Percentiles rank a stretch among this genome's conserved stretches.
Evolutionary conservation across 2,888 invertebrate genomes (phyloP).

Genomic region (Sipha maydis): DNA sequence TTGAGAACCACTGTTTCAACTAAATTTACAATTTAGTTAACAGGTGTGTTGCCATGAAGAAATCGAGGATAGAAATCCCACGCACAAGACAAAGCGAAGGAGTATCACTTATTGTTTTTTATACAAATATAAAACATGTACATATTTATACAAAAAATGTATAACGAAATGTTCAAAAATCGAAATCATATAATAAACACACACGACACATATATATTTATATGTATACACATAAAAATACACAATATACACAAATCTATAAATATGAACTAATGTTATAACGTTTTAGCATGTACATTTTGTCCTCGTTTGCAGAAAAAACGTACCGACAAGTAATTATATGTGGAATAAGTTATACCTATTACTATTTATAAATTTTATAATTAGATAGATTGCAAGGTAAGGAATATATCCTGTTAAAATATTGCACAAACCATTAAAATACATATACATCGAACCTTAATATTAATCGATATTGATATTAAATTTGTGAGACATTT

Average conservation of each 20-base stretch:
- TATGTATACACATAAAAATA: background rate
- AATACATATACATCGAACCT: slow-evolving; percentile 35
- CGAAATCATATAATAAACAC: background rate
- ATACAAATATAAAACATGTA: background rate
- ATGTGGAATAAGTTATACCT: no score
- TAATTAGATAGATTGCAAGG: slow-evolving; percentile 19
- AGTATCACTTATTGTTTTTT: background rate
- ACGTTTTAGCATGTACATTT: background rate
- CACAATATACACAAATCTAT: no score
- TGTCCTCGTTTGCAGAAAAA: background rate
- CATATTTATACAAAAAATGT: no score
- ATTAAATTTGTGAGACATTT: background rate
- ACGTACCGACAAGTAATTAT: background rate
- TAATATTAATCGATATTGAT: background rate
- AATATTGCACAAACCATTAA: background rate
- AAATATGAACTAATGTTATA: background rate
- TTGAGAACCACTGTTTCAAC: slow-evolving; percentile 33
- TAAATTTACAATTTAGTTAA: slow-evolving; percentile 25
- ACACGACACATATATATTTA: background rate
- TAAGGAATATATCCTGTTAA: background rate
- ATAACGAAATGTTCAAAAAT: background rate
- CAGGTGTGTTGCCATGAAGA: background rate
- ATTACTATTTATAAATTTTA: slow-evolving; percentile 12
- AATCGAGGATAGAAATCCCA: slow-evolving; percentile 21
- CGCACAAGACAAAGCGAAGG: background rate